Conservation (phyloP, 2,113 vertebrate genomes). For the Phrynocephalus versicolor region DNA sequence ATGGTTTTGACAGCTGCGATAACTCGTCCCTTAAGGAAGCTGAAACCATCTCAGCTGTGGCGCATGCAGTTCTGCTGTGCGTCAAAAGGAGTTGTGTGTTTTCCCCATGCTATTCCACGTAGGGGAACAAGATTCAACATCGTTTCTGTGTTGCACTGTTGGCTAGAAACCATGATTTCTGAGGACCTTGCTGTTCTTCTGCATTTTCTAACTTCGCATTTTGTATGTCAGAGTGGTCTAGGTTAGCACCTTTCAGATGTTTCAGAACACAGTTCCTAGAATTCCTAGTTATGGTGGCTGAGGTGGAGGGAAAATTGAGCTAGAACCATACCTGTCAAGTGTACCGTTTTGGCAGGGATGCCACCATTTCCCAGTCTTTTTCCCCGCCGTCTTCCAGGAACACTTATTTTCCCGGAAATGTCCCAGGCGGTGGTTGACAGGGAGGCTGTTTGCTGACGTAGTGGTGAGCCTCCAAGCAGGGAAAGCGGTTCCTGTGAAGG, state of each 20-base stretch:
- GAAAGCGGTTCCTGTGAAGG: no score
- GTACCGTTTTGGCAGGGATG: no score
- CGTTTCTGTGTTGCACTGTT: not conserved
- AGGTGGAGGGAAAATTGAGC: no score
- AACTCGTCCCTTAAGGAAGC: not conserved
- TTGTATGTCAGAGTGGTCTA: not conserved
- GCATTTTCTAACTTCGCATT: slow-evolving; percentile 42
- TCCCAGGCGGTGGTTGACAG: no score
- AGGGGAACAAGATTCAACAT: not conserved
- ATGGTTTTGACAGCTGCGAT: slow-evolving; percentile 15
- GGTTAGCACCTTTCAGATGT: not conserved
- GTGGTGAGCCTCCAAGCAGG: no score
- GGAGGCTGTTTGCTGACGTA: no score
- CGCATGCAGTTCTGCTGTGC: not conserved
- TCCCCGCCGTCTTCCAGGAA: no score
- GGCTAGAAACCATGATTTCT: not conserved
- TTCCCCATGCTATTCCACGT: no score
- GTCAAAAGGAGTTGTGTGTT: not conserved
- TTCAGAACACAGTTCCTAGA: not conserved
- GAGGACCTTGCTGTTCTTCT: not conserved
- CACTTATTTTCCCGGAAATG: no score
- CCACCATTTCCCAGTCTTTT: no score
- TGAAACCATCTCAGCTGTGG: not conserved
- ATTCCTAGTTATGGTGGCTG: not conserved
- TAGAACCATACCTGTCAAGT: no score